Base-by-base conservation (phyloP, 2,797 vertebrate genomes). In the Macroramphosus scolopax region DNA sequence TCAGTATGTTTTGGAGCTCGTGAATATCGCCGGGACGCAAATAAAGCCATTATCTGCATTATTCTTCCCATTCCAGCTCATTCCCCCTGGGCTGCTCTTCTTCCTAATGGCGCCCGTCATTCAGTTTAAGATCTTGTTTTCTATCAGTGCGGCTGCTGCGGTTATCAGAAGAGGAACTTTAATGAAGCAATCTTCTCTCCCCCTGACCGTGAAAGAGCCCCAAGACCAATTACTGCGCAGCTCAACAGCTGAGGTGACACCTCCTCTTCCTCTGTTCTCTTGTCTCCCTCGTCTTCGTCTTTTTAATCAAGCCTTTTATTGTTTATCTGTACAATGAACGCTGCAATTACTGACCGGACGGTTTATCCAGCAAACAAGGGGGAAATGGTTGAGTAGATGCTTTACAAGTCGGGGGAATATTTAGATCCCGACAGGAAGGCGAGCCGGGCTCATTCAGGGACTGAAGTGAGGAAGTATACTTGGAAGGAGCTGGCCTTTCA, bases 121-220 rank as follows among this genome's bases (percentile, higher is more conserved):
- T 84, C 79, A 63, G 76, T 76, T n/a, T 76, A 73, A 80, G 64
- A 86, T 81, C 66, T 63, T 60, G 72, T 54, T 71, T 82, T 79
- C 77, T 66, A 67, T 80, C 78, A 38, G 72, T 5, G 49, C 22
- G 62, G 72, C 55, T 49, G 74, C 63, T 48, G 79, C 47, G 53
- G 79, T 79, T 79, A 88, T 88, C 82, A 77, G 75, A 83, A 72
- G 69, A 81, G 81, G 78, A 84, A 85, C 81, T 83, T 73, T 88
- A 90, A 91, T 89, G 88, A 89, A 88, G 84, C 87, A 89, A 89
- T 90, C 85, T 80, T 62, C 70, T 60, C 58, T 57, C 70, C 63
- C 70, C 44, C 80, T 68, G 66, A 84, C 82, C 75, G 68, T 81
- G 83, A 89, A 86, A 85, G 64, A 86, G 79, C 67, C 75, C 79